Percentiles rank a stretch among this genome's conserved stretches.
Conservation (phyloP, 2,888 invertebrate species). For the Ophion obscuratus region DNA sequence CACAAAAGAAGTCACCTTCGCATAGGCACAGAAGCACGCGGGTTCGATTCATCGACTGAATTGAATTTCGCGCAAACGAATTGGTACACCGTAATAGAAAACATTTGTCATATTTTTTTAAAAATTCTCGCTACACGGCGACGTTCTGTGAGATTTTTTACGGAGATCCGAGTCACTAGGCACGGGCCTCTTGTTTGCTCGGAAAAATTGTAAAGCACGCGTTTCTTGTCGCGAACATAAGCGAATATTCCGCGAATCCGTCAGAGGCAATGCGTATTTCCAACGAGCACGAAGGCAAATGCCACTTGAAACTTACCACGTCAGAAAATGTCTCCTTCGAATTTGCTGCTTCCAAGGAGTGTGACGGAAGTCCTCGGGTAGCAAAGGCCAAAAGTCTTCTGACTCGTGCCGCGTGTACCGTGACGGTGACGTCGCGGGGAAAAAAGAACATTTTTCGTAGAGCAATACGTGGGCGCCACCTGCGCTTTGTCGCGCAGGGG, state of each 20-base stretch:
- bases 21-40: background rate
- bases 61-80: background rate
- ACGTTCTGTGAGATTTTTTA: too few relatives aligned
- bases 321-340: background rate
- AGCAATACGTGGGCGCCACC: conserved; percentile 35
- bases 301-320: conserved; percentile 3
- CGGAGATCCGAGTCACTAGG: too few relatives aligned
- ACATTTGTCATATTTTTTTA: background rate
- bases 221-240: background rate
- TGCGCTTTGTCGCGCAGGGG: conserved; percentile 29
- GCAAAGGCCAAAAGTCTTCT: background rate
- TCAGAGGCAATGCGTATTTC: background rate
- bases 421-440: background rate
- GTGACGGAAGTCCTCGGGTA: background rate
- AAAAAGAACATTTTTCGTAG: conserved; percentile 1
- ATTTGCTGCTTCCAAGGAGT: background rate
- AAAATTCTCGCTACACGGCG: background rate
- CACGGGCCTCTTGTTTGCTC: too few relatives aligned
- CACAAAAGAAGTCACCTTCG: conserved; percentile 49
- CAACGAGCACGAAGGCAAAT: background rate
- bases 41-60: background rate
- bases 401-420: background rate
- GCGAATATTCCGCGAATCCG: background rate
- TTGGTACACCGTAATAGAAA: background rate
- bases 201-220: too few relatives aligned